phyloP scores from a whole-genome alignment of 1,140 invertebrate genomes.

The Cyclargus thomasi region DNA sequence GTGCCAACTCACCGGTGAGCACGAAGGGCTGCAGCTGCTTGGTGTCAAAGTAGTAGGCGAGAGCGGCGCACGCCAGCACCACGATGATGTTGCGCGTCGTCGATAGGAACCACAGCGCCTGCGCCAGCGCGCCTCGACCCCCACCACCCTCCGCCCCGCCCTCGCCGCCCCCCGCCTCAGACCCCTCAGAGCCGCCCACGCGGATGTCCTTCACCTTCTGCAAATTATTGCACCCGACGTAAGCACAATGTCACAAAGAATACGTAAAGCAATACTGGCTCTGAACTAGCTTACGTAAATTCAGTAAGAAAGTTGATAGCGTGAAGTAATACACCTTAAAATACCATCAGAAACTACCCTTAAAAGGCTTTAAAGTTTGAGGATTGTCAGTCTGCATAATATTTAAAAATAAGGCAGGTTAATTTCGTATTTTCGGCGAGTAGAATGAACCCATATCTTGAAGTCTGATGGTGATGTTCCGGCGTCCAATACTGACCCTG shows the following conservation, averaged over 20 bases:
- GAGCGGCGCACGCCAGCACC: conserved; percentile 80
- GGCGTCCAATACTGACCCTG: conserved; percentile 72
- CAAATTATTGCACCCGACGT: no score
- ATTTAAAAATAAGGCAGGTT: no score
- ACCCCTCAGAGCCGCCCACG: conserved; percentile 38
- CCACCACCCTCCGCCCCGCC: conserved; percentile 52
- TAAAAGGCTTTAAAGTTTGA: no score
- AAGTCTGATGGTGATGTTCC: background rate
- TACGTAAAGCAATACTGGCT: no score
- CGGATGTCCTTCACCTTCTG: conserved; percentile 84
- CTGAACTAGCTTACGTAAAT: no score
- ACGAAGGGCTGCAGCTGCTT: conserved; percentile 80
- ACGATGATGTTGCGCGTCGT: conserved; percentile 87
- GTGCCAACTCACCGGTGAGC: conserved; percentile 77
- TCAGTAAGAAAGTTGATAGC: no score
- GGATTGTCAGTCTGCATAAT: no score
- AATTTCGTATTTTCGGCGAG: no score
- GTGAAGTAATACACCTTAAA: no score
- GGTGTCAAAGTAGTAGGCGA: conserved; percentile 80
- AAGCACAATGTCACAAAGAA: no score
- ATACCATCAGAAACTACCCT: no score
- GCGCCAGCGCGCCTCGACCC: conserved; percentile 66
- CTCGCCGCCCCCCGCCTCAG: conserved; percentile 22
- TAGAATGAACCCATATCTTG: no score
- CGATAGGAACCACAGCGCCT: conserved; percentile 83